Conservation (phyloP, 2,797 vertebrate species). For the Falco peregrinus region DNA sequence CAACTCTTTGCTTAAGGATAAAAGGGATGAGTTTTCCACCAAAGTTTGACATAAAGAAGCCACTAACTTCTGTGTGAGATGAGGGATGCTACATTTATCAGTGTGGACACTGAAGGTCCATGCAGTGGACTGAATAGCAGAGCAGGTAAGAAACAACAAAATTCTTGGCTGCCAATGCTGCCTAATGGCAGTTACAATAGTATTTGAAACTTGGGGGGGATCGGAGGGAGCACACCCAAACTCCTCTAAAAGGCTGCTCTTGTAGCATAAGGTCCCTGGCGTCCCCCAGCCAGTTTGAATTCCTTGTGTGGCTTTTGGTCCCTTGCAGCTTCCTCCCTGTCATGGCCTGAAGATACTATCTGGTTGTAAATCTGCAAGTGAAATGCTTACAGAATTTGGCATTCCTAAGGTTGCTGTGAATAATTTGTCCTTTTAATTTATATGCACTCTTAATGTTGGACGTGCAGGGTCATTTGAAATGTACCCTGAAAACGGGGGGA, state of each 20-base stretch:
- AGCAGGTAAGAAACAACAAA: not conserved
- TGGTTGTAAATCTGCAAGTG: not conserved
- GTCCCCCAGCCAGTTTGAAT: not conserved
- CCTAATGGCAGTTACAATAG: not conserved
- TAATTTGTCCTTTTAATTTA: not conserved
- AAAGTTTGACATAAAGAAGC: not conserved
- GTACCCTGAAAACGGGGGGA: not conserved
- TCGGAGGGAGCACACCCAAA: not conserved
- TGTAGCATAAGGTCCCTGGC: not conserved
- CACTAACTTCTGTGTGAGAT: not conserved
- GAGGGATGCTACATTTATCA: not conserved
- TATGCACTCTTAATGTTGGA: not conserved
- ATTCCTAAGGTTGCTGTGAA: not conserved
- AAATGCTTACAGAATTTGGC: not conserved
- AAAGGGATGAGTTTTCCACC: not conserved
- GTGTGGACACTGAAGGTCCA: not conserved
- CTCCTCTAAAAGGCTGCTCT: not conserved
- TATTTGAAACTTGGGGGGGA: rapidly evolving
- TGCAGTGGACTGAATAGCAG: rapidly evolving
- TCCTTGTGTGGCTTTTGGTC: not conserved
- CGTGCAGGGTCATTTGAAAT: not conserved
- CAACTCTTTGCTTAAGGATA: not conserved
- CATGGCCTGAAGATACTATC: not conserved
- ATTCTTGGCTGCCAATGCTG: not conserved
- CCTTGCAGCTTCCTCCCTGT: not conserved